Percentiles rank a stretch among this genome's conserved stretches.
Evolutionary conservation across 1,140 invertebrate species (phyloP).

Genomic region (Brachionus koreanus): DNA sequence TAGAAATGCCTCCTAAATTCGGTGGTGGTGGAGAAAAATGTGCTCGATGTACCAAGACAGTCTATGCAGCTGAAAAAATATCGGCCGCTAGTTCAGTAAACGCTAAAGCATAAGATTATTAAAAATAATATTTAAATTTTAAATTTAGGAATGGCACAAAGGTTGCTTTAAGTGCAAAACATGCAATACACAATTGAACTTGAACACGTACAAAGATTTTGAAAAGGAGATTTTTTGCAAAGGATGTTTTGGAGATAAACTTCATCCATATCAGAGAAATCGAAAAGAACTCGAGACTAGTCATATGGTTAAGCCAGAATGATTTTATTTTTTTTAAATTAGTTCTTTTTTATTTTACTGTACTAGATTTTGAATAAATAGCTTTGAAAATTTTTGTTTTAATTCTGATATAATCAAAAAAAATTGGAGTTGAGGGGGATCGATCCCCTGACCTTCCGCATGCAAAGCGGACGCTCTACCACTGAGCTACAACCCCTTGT

Average conservation of each 20-base stretch:
- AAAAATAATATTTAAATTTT: not conserved
- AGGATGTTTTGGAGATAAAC: conserved; percentile 33
- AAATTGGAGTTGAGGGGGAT: conserved; percentile 43
- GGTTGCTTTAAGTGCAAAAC: conserved; percentile 45
- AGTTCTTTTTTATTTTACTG: not conserved
- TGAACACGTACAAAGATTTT: conserved; percentile 42
- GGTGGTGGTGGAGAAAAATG: conserved; percentile 61
- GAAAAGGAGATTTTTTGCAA: conserved; percentile 42
- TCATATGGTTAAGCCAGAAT: not conserved
- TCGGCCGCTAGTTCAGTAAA: conserved; percentile 16
- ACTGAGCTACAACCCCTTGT: conserved; percentile 43
- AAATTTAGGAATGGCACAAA: conserved; percentile 32
- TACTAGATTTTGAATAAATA: not conserved
- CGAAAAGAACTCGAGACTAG: conserved; percentile 29
- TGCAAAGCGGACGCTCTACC: conserved; percentile 45
- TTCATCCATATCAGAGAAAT: conserved; percentile 43
- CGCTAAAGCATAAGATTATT: not conserved
- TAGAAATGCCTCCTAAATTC: conserved; percentile 43
- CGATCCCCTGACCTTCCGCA: conserved; percentile 45
- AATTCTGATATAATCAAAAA: not conserved
- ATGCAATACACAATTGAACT: conserved; percentile 32
- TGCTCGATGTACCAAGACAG: conserved; percentile 95
- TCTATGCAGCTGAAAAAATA: conserved; percentile 93
- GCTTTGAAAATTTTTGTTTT: not conserved
- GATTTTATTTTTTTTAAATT: not conserved